These are phyloP conservation scores for Trypoxylon attenuatum DNA, from an alignment of 2,888 invertebrate species.

Conservation along the genomic window DNA sequence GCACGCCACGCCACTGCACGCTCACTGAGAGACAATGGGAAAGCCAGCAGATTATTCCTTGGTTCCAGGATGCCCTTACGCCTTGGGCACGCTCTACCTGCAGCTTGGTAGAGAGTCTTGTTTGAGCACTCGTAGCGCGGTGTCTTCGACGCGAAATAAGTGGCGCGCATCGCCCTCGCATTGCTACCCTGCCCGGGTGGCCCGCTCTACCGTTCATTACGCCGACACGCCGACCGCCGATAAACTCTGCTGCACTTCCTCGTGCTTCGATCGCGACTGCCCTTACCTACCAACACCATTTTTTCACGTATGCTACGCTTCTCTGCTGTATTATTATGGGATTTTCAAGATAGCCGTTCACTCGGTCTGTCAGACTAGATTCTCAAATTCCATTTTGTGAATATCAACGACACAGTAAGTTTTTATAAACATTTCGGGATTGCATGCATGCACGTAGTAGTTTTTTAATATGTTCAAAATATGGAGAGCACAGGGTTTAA, in stretches of 20 bases:
- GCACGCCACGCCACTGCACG: conserved; percentile 34
- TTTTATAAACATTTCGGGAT: too few species aligned
- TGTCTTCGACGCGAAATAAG: conserved; percentile 11
- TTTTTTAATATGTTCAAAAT: too few species aligned
- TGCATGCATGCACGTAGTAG: too few species aligned
- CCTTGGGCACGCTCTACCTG: conserved; percentile 14
- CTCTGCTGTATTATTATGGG: too few species aligned
- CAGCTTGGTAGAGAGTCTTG: too few species aligned
- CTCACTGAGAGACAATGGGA: conserved; percentile 57
- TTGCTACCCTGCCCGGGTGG: conserved; percentile 54
- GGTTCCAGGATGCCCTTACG: conserved; percentile 18
- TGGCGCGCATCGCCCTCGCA: neutral
- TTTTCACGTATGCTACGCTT: too few species aligned
- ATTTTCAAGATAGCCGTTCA: too few species aligned
- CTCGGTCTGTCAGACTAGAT: too few species aligned
- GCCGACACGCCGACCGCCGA: conserved; percentile 54
- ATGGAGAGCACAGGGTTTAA: too few species aligned
- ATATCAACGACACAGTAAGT: too few species aligned
- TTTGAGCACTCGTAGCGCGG: too few species aligned
- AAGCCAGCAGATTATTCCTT: conserved; percentile 39
- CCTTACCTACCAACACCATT: neutral
- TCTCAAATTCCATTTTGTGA: too few species aligned
- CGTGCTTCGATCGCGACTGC: neutral
- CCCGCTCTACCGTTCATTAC: conserved; percentile 65
- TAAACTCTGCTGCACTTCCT: conserved; percentile 20